Conservation (phyloP, 2,113 vertebrate species). For the Pantherophis guttatus region DNA sequence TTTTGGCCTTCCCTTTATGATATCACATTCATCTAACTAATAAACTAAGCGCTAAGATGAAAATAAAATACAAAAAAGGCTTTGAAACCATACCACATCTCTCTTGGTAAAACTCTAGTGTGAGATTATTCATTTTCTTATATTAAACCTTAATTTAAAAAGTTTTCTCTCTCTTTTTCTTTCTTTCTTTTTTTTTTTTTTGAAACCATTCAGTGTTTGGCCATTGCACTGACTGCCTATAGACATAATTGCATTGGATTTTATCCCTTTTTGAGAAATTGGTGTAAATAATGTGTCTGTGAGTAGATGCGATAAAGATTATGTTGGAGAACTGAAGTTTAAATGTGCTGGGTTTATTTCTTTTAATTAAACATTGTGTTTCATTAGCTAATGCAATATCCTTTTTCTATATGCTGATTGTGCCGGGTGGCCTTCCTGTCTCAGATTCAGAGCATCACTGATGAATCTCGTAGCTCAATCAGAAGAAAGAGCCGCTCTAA, state of each 20-base stretch:
- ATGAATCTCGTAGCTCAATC: constrained; percentile 85
- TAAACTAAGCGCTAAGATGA: not conserved
- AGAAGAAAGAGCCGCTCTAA: constrained; percentile 80
- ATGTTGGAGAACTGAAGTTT: not conserved
- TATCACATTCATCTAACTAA: not conserved
- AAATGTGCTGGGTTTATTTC: not conserved
- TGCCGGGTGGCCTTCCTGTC: constrained; percentile 49
- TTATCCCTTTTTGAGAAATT: not conserved
- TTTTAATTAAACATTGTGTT: constrained; percentile 6
- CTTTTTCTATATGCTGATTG: constrained; percentile 59
- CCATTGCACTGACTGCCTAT: too few relatives aligned
- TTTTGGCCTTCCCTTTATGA: not conserved
- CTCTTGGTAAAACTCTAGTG: not conserved
- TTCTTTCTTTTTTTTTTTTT: not conserved
- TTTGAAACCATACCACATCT: not conserved
- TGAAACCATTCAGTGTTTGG: not conserved
- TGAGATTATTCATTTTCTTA: not conserved
- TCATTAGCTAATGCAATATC: constrained; percentile 22
- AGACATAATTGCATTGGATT: not conserved
- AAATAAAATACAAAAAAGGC: not conserved
- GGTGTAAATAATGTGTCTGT: not conserved
- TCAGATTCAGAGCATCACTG: constrained; percentile 92
- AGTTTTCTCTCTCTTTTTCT: not conserved
- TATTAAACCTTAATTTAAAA: not conserved
- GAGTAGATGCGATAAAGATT: not conserved